These are phyloP conservation scores for Maconellicoccus hirsutus DNA, from an alignment of 1,140 invertebrate species.

Conservation along the genomic window DNA sequence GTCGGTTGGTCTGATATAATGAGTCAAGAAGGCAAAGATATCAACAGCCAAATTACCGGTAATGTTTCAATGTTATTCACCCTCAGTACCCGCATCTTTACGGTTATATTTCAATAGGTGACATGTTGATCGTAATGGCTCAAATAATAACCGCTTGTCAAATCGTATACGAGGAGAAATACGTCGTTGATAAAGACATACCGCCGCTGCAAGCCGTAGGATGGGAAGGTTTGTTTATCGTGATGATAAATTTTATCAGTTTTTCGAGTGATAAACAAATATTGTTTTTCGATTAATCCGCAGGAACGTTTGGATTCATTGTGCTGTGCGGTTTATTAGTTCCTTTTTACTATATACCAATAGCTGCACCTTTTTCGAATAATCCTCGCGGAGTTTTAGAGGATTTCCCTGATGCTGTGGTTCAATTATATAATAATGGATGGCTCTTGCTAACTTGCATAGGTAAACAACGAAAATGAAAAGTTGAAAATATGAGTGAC, in stretches of 20 bases:
- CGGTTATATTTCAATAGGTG: conserved; percentile 45
- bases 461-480: conserved; percentile 38
- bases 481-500: background rate
- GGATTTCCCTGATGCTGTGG: conserved; percentile 69
- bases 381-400: conserved; percentile 71
- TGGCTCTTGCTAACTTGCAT: conserved; percentile 49
- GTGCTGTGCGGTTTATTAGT: conserved; percentile 61
- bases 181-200: conserved; percentile 66
- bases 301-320: conserved; percentile 71
- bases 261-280: too few species aligned
- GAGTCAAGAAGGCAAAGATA: conserved; percentile 40
- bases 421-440: conserved; percentile 61
- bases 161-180: conserved; percentile 93
- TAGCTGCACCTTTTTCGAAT: conserved; percentile 57
- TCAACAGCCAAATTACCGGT: conserved; percentile 73
- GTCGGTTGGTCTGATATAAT: conserved; percentile 68
- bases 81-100: conserved; percentile 13
- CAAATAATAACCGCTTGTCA: conserved; percentile 78
- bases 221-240: conserved; percentile 59
- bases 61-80: conserved; percentile 25
- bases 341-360: conserved; percentile 74
- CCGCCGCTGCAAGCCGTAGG: conserved; percentile 76
- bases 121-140: conserved; percentile 81
- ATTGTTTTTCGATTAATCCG: conserved; percentile 23
- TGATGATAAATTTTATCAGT: too few species aligned